Evolutionary conservation across 2,888 invertebrate species (phyloP).

Genomic region (Hermaeophaga mercurialis): DNA sequence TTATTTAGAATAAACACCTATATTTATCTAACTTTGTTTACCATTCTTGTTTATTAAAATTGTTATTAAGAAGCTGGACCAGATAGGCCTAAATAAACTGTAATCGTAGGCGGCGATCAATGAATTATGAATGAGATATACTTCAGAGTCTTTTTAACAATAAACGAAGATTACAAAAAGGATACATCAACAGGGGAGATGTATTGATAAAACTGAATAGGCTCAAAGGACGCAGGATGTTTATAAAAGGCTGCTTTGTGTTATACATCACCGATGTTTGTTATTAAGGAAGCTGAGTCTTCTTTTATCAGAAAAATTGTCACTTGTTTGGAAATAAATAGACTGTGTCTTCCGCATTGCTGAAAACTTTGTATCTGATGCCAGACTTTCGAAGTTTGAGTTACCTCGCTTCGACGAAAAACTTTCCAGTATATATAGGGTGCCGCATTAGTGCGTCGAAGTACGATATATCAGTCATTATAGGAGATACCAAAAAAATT

Average conservation of each 20-base stretch:
- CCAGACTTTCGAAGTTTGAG: too few relatives aligned
- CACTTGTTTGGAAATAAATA: conserved; percentile 18
- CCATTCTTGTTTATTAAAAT: too few relatives aligned
- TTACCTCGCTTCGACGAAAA: too few relatives aligned
- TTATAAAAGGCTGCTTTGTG: conserved; percentile 91
- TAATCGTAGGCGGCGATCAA: conserved; percentile 1
- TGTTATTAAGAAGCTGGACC: too few relatives aligned
- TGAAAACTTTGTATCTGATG: too few relatives aligned
- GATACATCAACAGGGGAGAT: conserved; percentile 96
- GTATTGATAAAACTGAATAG: conserved; percentile 93
- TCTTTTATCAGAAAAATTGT: conserved; percentile 17
- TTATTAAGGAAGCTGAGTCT: conserved; percentile 77
- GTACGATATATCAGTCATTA: too few relatives aligned
- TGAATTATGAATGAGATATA: conserved; percentile 8
- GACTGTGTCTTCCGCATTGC: conserved; percentile 4
- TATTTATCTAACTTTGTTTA: too few relatives aligned
- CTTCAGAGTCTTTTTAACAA: conserved; percentile 14
- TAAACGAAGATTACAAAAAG: conserved; percentile 78
- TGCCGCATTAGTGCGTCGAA: too few relatives aligned
- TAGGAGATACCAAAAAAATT: too few relatives aligned
- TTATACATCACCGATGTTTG: conserved; percentile 92
- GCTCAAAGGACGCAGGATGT: conserved; percentile 91
- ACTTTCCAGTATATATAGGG: too few relatives aligned
- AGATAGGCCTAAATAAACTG: not conserved
- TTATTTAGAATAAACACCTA: too few relatives aligned